These are phyloP conservation scores for Frankliniella intonsa DNA, from an alignment of 2,888 invertebrate genomes.

Conservation along the genomic window DNA sequence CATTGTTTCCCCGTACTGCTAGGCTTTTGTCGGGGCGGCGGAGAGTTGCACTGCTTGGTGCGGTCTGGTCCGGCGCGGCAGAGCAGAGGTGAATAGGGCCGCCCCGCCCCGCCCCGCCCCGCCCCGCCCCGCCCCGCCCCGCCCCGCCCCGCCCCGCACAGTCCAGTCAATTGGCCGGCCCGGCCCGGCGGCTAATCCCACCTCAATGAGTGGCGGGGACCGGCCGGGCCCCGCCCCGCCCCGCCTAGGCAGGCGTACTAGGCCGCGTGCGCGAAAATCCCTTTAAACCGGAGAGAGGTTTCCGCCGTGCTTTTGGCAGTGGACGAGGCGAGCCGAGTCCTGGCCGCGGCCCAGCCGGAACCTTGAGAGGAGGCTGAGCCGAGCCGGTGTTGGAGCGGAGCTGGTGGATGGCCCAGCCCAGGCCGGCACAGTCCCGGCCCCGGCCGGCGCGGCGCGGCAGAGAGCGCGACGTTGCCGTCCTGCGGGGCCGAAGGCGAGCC, in stretches of 20 bases:
- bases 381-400: not conserved
- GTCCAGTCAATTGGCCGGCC: not conserved
- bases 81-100: too few relatives aligned
- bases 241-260: too few relatives aligned
- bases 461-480: not conserved
- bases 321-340: not conserved
- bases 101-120: not conserved
- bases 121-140: not conserved
- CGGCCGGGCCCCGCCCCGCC: too few relatives aligned
- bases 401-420: not conserved
- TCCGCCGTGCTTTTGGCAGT: not conserved
- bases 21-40: too few relatives aligned
- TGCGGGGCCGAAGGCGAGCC: not conserved
- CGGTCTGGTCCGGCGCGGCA: too few relatives aligned
- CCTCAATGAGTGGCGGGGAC: too few relatives aligned
- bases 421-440: not conserved
- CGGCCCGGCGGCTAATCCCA: not conserved
- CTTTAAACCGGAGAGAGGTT: not conserved
- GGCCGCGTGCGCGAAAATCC: not conserved
- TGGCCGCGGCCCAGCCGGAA: not conserved
- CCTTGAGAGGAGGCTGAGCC: not conserved
- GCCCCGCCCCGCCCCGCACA: not conserved
- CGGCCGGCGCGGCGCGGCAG: not conserved
- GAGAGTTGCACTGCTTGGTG: too few relatives aligned
- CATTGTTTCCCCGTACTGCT: too few relatives aligned